Conservation (phyloP, 2,113 vertebrate genomes). For the Pelecanoides urinatrix region DNA sequence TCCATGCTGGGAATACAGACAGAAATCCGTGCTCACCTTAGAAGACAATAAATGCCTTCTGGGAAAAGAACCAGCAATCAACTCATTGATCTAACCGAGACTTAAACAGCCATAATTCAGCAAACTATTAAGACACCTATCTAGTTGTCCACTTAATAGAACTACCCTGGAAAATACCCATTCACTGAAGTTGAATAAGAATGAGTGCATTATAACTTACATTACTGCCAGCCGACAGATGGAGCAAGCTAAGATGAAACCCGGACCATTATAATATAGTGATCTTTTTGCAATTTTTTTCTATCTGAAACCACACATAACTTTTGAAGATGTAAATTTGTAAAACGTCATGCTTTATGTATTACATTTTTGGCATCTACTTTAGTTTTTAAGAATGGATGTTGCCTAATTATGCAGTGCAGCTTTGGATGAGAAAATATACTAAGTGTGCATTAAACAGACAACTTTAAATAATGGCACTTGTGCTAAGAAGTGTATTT, state of each 20-base stretch:
- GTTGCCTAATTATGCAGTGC: conserved; percentile 82
- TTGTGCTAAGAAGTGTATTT: conserved; percentile 87
- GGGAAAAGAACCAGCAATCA: conserved; percentile 63
- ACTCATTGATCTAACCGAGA: neutral
- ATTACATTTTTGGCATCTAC: conserved; percentile 78
- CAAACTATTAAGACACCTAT: conserved; percentile 38
- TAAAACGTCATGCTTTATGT: conserved; percentile 75
- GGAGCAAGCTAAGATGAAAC: conserved; percentile 38
- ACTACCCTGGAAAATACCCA: conserved; percentile 44
- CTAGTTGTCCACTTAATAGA: conserved; percentile 39
- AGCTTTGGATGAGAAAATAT: conserved; percentile 80
- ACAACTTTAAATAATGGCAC: conserved; percentile 85
- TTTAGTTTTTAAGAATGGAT: conserved; percentile 84
- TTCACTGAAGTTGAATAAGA: conserved; percentile 41
- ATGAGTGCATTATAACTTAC: conserved; percentile 25
- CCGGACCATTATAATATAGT: conserved; percentile 44
- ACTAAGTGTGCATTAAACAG: conserved; percentile 86
- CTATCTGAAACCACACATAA: conserved; percentile 70
- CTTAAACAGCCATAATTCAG: conserved; percentile 43
- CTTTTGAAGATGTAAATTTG: conserved; percentile 79
- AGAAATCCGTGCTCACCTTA: neutral
- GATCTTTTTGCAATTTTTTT: conserved; percentile 69
- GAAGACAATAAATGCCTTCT: conserved; percentile 66
- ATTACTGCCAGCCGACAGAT: conserved; percentile 45
- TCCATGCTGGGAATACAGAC: neutral